These are phyloP conservation scores for Patiria pectinifera DNA, from an alignment of 53 echinoderm and acorn worm genomes.

Conservation along the genomic window DNA sequence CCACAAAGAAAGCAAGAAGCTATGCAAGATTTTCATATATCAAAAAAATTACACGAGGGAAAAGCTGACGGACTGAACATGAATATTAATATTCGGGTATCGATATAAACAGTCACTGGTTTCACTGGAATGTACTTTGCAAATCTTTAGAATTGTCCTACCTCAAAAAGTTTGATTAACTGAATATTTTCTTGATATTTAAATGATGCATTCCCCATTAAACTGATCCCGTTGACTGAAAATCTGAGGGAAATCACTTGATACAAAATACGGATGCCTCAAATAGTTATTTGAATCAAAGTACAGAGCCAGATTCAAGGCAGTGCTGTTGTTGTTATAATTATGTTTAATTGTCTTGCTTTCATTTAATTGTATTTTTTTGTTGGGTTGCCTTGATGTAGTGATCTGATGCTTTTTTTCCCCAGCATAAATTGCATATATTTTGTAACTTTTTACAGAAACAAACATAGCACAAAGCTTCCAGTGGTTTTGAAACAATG, in stretches of 20 bases:
- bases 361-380: background rate
- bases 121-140: slow-evolving; percentile 43
- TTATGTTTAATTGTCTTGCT: background rate
- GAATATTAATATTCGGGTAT: slow-evolving; percentile 41
- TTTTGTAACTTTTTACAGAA: background rate
- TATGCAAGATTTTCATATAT: background rate
- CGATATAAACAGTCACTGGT: slow-evolving; percentile 54
- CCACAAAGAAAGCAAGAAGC: background rate
- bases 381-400: background rate
- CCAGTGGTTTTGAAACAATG: too few relatives aligned
- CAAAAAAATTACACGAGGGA: background rate
- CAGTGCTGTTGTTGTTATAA: background rate
- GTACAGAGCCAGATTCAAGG: background rate
- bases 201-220: slow-evolving; percentile 11
- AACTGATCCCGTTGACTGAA: background rate
- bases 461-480: too few relatives aligned
- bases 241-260: background rate
- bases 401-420: background rate
- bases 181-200: slow-evolving; percentile 10
- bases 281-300: background rate
- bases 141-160: slow-evolving; percentile 39
- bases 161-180: slow-evolving; percentile 42
- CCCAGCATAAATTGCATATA: background rate
- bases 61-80: background rate
- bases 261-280: background rate